A percentile compares a stretch with the other conserved stretches of the same genome.
These are phyloP conservation scores for Tetragonula clypearis DNA, from an alignment of 1,140 invertebrate genomes.

Conservation along the genomic window DNA sequence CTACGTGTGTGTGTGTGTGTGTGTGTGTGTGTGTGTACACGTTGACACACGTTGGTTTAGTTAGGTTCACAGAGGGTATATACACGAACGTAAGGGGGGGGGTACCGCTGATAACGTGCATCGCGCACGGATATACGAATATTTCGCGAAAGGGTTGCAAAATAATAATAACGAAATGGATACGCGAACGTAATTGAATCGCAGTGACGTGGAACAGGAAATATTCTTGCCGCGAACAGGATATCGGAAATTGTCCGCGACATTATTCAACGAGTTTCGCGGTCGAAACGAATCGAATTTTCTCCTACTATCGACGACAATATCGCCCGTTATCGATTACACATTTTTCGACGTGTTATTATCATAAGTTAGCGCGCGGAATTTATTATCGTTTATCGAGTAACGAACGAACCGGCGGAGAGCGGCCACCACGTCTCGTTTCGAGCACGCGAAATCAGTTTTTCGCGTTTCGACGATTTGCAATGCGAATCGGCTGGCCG, in stretches of 20 bases:
- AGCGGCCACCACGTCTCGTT: not conserved
- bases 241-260: conserved; percentile 20
- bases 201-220: not conserved
- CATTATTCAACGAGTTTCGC: conserved; percentile 17
- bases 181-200: conserved; percentile 3
- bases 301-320: conserved; percentile 34
- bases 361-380: conserved; percentile 26
- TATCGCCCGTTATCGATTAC: conserved; percentile 39
- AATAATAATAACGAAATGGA: not conserved
- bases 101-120: not conserved
- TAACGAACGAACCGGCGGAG: not conserved
- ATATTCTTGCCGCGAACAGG: conserved; percentile 11
- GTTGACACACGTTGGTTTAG: not conserved
- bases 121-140: not conserved
- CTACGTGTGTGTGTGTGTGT: not conserved
- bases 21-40: too few species aligned
- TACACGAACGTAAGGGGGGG: too few species aligned
- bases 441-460: not conserved
- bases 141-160: too few species aligned
- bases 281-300: conserved; percentile 34
- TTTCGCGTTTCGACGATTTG: not conserved
- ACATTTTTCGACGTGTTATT: conserved; percentile 17
- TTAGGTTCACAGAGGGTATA: not conserved
- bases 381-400: conserved; percentile 28
- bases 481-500: not conserved